Evolutionary conservation across 2,888 invertebrate genomes (phyloP), one percentile per base, ranked within the genome.

Genomic region (Idaea dimidiata): DNA sequence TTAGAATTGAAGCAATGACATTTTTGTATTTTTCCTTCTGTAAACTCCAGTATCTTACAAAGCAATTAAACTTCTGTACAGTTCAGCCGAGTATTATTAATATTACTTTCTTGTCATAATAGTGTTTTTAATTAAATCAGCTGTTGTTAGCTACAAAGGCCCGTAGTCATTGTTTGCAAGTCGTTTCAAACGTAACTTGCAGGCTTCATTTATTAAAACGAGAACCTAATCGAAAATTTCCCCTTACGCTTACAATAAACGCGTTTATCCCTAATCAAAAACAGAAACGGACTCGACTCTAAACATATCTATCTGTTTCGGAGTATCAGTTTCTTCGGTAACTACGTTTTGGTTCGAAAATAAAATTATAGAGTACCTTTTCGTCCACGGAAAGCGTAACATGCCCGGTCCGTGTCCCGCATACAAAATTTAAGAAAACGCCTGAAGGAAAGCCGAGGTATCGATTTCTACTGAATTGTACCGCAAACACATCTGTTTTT

Each of bases 321-420:
- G 86, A 88, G 87, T 90, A 89, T 90, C 89, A 81, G 84, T 89
- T 89, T 81, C 88, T 81, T 82, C 71, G 74, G 84, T 90, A 91
- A 91, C 86, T 87, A 87, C 88, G 80, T 91, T 89, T 88, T 85
- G 90, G 90, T 87, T 84, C 86, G 88, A 77, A 90, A 91, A 91
- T 91, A 91, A 91, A 91, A 91, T 91, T 91, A 91, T 88, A 89
- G 90, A 91, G 88, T 89, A 87, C 89, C 90, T 89, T 89, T 89
- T 88, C 83, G 82, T 79, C 81, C 86, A 80, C 82, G 83, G 86
- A 84, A 79, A 86, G 81, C 89, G 89, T 88, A 89, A 88, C 89
- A 88, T 84, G 83, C 82, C 82, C 69, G 74, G 72, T 63, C 72
- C 87, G 88, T 75, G 87, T 65, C 64, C 79, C 77, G 92, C 78